Evolutionary conservation across 2,888 invertebrate species (phyloP), one percentile per base, ranked within the genome.

Genomic region (Cheilosia variabilis): DNA sequence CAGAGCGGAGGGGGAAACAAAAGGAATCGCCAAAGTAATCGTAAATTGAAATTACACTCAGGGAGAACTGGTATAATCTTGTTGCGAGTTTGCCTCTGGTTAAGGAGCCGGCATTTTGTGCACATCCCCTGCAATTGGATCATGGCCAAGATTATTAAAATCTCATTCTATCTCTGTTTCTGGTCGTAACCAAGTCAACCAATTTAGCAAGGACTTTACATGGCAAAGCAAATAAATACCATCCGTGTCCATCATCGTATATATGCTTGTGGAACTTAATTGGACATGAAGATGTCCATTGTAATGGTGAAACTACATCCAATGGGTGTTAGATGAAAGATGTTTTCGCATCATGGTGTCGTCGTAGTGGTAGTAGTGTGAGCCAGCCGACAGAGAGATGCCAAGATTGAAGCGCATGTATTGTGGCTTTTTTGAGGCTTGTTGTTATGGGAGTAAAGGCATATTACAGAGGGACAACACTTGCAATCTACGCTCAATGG

Each of bases 391-490:
- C 37, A 52, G 63, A 76, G 37, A 45, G n/a, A 60, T 77, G 82
- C 71, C 80, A 65, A 45, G 50, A 65, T 78, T 75, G 75, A 80
- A 80, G 58, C 84, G 58, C 84, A 79, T 84, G 80, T 84, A 57
- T 69, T 84, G 84, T 80, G 84, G 84, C 60, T 80, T 80, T 84
- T 84, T 80, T 84, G 80, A 75, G 84, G 86, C 68, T 86, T 86
- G 86, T 86, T 71, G 47, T 68, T 45, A 68, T 71, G 50, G 37
- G 53, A 73, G 66, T 72, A 22, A 52, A 41, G 37, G 19, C 24
- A 68, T 9, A 45, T 22, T 31, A 57, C 55, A 68, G 41, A 50
- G n/a, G 34, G 22, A 63, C 71, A 73, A 57, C 41, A 79, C 65
- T 60, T 71, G 65, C 75, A 75, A 75, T 72, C 24, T 45, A 43